These are phyloP conservation scores for Hirtodrosophila alboralis DNA, from an alignment of 2,888 invertebrate species.

Conservation along the genomic window DNA sequence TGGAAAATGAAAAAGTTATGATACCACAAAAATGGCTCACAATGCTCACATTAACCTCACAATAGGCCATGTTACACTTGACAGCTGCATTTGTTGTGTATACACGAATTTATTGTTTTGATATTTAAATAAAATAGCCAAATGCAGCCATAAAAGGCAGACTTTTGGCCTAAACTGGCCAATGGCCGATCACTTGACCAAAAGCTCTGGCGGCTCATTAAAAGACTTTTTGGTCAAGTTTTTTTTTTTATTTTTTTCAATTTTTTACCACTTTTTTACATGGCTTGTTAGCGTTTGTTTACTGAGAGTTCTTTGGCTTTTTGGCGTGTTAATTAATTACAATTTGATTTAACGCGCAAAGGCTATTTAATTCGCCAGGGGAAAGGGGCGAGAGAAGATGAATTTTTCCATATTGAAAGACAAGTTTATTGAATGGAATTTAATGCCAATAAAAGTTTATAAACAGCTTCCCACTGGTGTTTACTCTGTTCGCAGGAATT, in stretches of 20 bases:
- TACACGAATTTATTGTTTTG: slow-evolving; percentile 59
- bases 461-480: no score
- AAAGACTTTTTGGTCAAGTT: slow-evolving; percentile 50
- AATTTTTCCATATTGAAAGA: slow-evolving; percentile 5
- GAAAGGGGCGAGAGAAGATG: slow-evolving; percentile 23
- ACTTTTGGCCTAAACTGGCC: slow-evolving; percentile 31
- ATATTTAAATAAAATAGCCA: slow-evolving; percentile 66
- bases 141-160: slow-evolving; percentile 47
- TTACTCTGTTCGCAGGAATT: no score
- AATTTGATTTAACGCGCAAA: slow-evolving; percentile 38
- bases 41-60: slow-evolving; percentile 70
- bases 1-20: slow-evolving; percentile 34
- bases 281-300: slow-evolving; percentile 30
- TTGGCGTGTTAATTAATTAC: slow-evolving; percentile 46
- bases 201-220: slow-evolving; percentile 56
- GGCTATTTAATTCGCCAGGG: slow-evolving; percentile 16
- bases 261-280: slow-evolving; percentile 10
- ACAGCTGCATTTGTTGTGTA: slow-evolving; percentile 59
- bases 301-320: slow-evolving; percentile 21
- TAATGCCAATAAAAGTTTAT: background rate
- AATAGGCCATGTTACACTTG: slow-evolving; percentile 67
- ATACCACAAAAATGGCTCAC: slow-evolving; percentile 61
- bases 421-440: slow-evolving; percentile 11
- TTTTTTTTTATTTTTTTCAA: slow-evolving; percentile 13
- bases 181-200: slow-evolving; percentile 48